Base-by-base conservation (phyloP, 1,140 invertebrate genomes). In the Contarinia nasturtii region DNA sequence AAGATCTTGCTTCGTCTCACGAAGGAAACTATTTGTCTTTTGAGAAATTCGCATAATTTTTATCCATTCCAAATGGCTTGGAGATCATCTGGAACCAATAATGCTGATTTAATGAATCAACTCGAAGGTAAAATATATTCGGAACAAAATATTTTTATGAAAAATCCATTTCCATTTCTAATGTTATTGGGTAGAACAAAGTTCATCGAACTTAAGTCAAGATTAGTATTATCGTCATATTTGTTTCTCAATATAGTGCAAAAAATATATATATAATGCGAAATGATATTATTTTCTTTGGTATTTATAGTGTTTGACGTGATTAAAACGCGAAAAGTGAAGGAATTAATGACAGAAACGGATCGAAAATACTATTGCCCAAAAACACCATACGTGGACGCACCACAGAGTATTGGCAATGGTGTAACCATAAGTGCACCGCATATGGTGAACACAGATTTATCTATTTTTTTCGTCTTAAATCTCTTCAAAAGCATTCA, bases 341-440 rank as follows among this genome's bases (percentile, higher is more conserved):
- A 83, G 56, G 69, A 78, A 54, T 82, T 84, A 20, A 95, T 98
- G 92, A 57, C 69, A 45, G 63, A 72, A 22, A 83, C 94, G 15
- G 92, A 98, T 64, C 70, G 94, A 57, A 82, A 76, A 51, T 71
- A 86, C 54, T 94, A 86, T 67, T 76, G 74, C 49, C 73, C 18
- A 5, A 3, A 20, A 38, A 22, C 17, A 19, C 80, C 90, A 1
- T 97, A 95, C 57, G 73, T 82, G 57, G 92, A 96, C 69, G 74
- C 86, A 33, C 92, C 92, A 1, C 90, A 90, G 65, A 72, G 75
- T 33, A 91, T 91, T 57, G 86, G 86, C 37, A 88, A 74, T 63
- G 82, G 84, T 37, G 93, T 90, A 3, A 98, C 93, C 1, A 97
- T 97, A 47, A 92, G 87, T 73, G 94, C 93, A 47, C 93, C 94